Evolutionary conservation across 2,797 vertebrate species (phyloP), one percentile per base, ranked within the genome.

Genomic region (Micromesistius poutassou): DNA sequence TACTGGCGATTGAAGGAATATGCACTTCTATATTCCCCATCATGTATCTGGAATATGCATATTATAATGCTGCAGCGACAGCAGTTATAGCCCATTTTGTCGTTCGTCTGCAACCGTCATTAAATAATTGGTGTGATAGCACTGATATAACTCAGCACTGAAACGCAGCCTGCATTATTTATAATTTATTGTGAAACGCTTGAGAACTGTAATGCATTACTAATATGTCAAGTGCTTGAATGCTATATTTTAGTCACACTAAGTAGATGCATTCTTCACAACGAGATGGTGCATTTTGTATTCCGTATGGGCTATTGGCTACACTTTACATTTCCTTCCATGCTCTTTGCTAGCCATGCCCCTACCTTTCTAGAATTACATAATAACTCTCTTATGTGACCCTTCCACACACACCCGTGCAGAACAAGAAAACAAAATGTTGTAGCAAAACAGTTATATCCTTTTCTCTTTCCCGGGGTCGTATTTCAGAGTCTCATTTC

Each of bases 401-500:
- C 50, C 76, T 77, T 73, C 12, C 30, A 12, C 33, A 25, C 40
- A 78, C 77, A 76, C 38, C 38, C 13, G 76, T 31, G 13, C 33
- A 4, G 46, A 55, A 22, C 55, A 62, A 25, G 55, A 62, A n/a
- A 62, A 25, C n/a, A 62, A 62, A 55, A 55, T 19, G 55, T n/a
- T 19, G 55, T 9, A 16, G 46, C 46, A 50, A 50, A 50, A 50
- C n/a, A 25, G 55, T 62, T 7, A 7, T 55, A 55, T 55, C 33
- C 55, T 66, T 22, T 77, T 80, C 73, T 82, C 74, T 75, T 30
- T 7, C 75, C 36, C 12, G 71, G 77, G 78, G 75, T 89, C 79
- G 78, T 78, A 79, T 89, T 91, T 88, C 86, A 77, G 81, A 87
- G 82, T 87, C 82, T 83, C 77, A 83, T 91, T 89, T 89, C 85